Conservation (phyloP, 2,797 vertebrate species). For the Enoplosus armatus region DNA sequence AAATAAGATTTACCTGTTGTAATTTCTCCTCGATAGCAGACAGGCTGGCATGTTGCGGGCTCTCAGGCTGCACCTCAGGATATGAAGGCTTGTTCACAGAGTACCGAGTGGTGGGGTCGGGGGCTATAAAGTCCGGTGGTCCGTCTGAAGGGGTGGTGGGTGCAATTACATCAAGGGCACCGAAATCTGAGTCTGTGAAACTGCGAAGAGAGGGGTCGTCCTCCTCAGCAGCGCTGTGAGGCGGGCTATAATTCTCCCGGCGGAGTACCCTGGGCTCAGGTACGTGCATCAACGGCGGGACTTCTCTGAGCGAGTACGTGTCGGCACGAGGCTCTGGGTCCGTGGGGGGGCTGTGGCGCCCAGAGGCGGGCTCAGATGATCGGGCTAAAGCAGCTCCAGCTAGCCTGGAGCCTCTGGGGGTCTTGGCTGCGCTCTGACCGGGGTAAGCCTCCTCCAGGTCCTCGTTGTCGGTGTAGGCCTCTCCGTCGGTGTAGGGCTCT, state of each 20-base stretch:
- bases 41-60: slow-evolving; percentile 69
- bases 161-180: slow-evolving; percentile 18
- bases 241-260: slow-evolving; percentile 39
- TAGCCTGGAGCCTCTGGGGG: slow-evolving; percentile 47
- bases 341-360: slow-evolving; percentile 32
- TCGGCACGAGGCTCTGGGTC: slow-evolving; percentile 47
- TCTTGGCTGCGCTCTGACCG: slow-evolving; percentile 61
- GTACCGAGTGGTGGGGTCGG: slow-evolving; percentile 71
- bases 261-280: slow-evolving; percentile 47
- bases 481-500: slow-evolving; percentile 85
- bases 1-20: slow-evolving; percentile 73
- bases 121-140: slow-evolving; percentile 84
- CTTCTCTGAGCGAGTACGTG: slow-evolving; percentile 47
- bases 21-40: slow-evolving; percentile 82
- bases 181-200: slow-evolving; percentile 72
- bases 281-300: slow-evolving; percentile 81
- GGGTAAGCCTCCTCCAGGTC: slow-evolving; percentile 86
- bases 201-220: slow-evolving; percentile 68
- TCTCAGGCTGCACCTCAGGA: slow-evolving; percentile 51
- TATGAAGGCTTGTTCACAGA: slow-evolving; percentile 22
- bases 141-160: slow-evolving; percentile 71
- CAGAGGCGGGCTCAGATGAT: slow-evolving; percentile 89
- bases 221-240: slow-evolving; percentile 39
- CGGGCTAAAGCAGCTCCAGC: slow-evolving; percentile 86
- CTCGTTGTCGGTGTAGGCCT: slow-evolving; percentile 90